Evolutionary conservation across 1,140 invertebrate species (phyloP), one percentile per base, ranked within the genome.

Genomic region (Hesperophylax magnus): DNA sequence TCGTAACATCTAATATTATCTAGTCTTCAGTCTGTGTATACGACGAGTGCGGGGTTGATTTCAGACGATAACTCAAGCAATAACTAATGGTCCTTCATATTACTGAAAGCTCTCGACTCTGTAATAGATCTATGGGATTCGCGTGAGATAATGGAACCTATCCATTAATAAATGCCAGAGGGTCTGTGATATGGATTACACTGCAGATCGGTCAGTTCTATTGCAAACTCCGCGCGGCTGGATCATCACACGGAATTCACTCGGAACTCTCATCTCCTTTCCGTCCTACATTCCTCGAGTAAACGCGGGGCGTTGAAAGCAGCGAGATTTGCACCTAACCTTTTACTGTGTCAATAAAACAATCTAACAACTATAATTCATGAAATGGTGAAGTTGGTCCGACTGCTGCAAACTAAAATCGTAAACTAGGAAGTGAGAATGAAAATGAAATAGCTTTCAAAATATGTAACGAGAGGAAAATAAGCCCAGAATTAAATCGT

Each of bases 31-130:
- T 34, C 5, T 8, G 63, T 31, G 17, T 31, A 11, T 27, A 24
- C 4, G 20, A 27, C 11, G 63, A n/a, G 27, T n/a, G 22, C 11
- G 63, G 65, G 39, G 67, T 71, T 71, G 67, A 71, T 71, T 71
- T 71, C 67, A 47, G n/a, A 52, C 67, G 31, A 71, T 71, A 71
- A 71, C 67, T 71, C 67, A 71, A 71, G 39, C 18, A 52, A 71
- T 71, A 67, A 67, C 63, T 67, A 71, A 71, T 71, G 67, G 67
- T 71, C 31, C 67, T 71, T 71, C 67, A 71, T 71, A 71, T 71
- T 52, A 39, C 67, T 53, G 67, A 71, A 71, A 71, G 67, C 67
- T 52, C 67, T 22, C 67, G 67, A 71, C 67, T 67, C 63, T 47
- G 67, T 71, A 71, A 71, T 71, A 71, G 67, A 71, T 71, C 67